Base-by-base conservation (phyloP, 23 tunicate genomes). In the Phallusia fumigata region DNA sequence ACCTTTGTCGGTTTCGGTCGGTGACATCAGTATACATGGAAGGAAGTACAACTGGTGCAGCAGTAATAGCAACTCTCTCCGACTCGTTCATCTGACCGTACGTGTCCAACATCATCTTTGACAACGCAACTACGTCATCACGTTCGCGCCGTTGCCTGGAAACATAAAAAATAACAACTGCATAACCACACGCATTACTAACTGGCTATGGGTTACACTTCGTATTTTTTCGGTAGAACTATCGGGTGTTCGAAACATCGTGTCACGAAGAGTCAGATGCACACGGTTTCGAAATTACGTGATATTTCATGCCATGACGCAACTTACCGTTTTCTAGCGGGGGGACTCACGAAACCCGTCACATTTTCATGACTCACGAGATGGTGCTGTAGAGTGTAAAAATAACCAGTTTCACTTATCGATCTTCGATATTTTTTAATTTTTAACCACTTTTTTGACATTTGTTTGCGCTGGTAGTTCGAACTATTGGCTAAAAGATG, bases 31-130 rank as follows among this genome's bases (percentile, higher is more conserved):
- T 80, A 64, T 36, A 82, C 91, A 87, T 82, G 5, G 86, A 82
- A 64, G 91, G 91, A 16, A 87, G 80, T 11, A 87, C 78, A 8
- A 87, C 86, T 33, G 91, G 91, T 74, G 90, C 73, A 0, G 33
- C 75, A 11, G 72, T 33, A 26, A 74, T 74, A 32, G 53, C 49
- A 18, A 16, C 16, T 31, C 30, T 74, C 21, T 26, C 40, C 0
- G 80, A 26, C 19, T n/a, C 36, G 45, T 83, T 51, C 51, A 33
- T 31, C 18, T 76, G 74, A 21, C 35, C 69, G 77, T 89, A 89
- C 69, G 80, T 69, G 45, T 81, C 84, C 74, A 91, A 53, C 91
- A 91, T 91, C 85, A 91, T 84, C 64, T 92, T 88, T n/a, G 97
- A 92, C 80, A 92, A 26, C 18, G 87, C 33, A 74, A 81, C 84